These are phyloP conservation scores for Agonum fuliginosum DNA, from an alignment of 2,888 invertebrate genomes.

Conservation along the genomic window DNA sequence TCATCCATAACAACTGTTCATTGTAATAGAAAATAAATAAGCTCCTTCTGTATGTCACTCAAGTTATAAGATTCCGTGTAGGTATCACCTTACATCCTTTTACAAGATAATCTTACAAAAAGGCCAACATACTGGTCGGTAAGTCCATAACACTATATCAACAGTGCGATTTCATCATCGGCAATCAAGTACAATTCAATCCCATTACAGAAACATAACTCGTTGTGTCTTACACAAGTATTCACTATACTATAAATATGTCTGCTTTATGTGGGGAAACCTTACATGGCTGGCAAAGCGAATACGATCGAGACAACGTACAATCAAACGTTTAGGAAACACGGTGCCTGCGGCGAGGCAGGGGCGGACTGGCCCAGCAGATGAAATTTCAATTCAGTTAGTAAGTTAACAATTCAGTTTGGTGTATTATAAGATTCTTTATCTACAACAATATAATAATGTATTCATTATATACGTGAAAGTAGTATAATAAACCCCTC, in stretches of 20 bases:
- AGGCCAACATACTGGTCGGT: not conserved
- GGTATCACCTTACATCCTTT: too few species aligned
- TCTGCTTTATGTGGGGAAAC: conserved; percentile 51
- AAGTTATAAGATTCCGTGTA: too few species aligned
- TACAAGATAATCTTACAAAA: conserved; percentile 19
- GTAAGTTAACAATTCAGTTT: too few species aligned
- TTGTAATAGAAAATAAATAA: too few species aligned
- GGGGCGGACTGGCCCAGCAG: not conserved
- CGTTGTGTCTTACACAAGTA: conserved; percentile 50
- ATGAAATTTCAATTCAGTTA: too few species aligned
- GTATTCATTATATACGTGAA: too few species aligned
- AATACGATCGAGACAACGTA: conserved; percentile 22
- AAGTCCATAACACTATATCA: conserved; percentile 39
- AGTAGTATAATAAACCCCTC: too few species aligned
- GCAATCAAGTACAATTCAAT: conserved; percentile 56
- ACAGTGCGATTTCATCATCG: conserved; percentile 54
- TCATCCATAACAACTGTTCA: too few species aligned
- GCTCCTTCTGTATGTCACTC: too few species aligned
- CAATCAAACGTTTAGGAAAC: conserved; percentile 53
- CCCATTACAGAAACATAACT: conserved; percentile 57
- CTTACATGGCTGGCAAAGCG: conserved; percentile 45
- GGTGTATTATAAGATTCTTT: not conserved
- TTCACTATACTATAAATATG: conserved; percentile 57
- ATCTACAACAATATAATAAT: not conserved
- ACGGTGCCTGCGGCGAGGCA: conserved; percentile 23